Percentiles rank a stretch among this genome's conserved stretches.
Conservation (phyloP, 2,888 invertebrate genomes). For the Trissolcus brochymenae region DNA sequence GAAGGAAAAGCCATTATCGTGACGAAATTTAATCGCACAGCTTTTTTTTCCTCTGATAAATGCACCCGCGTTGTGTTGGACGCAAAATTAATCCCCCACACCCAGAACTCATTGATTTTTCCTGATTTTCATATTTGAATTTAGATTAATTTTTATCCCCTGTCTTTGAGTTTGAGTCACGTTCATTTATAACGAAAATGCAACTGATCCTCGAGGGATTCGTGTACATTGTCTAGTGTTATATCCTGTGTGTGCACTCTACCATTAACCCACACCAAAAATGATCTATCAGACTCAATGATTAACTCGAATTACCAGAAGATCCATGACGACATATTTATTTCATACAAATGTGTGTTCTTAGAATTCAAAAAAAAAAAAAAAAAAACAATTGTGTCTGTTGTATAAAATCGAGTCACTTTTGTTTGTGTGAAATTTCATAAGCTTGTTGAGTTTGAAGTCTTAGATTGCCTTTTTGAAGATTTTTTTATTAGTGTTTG, state of each 20-base stretch:
- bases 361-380: background rate
- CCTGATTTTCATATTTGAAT: conserved; percentile 2
- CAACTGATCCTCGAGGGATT: conserved; percentile 75
- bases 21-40: conserved; percentile 14
- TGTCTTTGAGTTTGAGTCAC: conserved; percentile 29
- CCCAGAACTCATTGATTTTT: conserved; percentile 2
- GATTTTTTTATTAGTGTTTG: conserved; percentile 21
- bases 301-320: conserved; percentile 52
- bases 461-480: conserved; percentile 14
- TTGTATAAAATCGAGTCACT: conserved; percentile 14
- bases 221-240: conserved; percentile 94
- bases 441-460: conserved; percentile 35
- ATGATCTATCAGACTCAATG: conserved; percentile 50
- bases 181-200: conserved; percentile 52
- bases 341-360: conserved; percentile 9
- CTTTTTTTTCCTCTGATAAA: conserved; percentile 8
- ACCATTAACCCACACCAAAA: conserved; percentile 60
- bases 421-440: conserved; percentile 9
- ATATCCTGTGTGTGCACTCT: conserved; percentile 88
- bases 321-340: conserved; percentile 40
- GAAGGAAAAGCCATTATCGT: conserved; percentile 17
- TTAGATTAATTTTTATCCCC: conserved; percentile 6
- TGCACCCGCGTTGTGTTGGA: background rate
- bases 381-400: conserved; percentile 6
- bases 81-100: conserved; percentile 6